Evolutionary conservation across 2,113 vertebrate species (phyloP).

Genomic region (Glareola pratincola): DNA sequence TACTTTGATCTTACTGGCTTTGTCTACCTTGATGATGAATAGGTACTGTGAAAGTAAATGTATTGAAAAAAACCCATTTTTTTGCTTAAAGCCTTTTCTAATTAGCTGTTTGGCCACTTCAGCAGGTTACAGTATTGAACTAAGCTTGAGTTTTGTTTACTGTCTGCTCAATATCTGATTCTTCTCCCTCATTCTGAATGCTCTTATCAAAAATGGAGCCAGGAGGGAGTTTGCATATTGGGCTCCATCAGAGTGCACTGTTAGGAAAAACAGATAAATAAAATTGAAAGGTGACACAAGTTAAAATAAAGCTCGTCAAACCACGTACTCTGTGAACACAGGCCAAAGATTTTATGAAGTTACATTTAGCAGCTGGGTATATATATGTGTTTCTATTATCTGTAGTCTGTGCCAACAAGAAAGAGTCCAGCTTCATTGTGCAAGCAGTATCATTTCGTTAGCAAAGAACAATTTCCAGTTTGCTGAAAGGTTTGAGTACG

Average conservation of each 20-base stretch:
- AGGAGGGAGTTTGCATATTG: not conserved
- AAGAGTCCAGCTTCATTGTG: not conserved
- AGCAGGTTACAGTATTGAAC: not conserved
- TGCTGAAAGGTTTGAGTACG: not conserved
- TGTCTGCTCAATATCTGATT: not conserved
- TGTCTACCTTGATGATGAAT: not conserved
- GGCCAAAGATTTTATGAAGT: not conserved
- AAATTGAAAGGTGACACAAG: not conserved
- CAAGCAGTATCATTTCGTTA: not conserved
- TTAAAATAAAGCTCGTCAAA: not conserved
- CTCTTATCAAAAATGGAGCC: not conserved
- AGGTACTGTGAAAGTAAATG: not conserved
- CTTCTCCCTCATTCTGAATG: fast-evolving
- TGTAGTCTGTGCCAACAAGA: not conserved
- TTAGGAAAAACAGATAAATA: not conserved
- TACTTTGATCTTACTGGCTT: not conserved
- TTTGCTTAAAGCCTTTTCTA: not conserved
- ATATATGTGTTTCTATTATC: not conserved
- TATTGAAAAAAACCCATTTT: not conserved
- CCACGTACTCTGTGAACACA: not conserved
- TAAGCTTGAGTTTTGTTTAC: not conserved
- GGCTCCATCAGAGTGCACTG: not conserved
- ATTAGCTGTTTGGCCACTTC: not conserved
- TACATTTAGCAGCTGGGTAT: not conserved
- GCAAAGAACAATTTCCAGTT: not conserved